Conservation (phyloP, 2,888 invertebrate species). For the Drosophila antonietae region DNA sequence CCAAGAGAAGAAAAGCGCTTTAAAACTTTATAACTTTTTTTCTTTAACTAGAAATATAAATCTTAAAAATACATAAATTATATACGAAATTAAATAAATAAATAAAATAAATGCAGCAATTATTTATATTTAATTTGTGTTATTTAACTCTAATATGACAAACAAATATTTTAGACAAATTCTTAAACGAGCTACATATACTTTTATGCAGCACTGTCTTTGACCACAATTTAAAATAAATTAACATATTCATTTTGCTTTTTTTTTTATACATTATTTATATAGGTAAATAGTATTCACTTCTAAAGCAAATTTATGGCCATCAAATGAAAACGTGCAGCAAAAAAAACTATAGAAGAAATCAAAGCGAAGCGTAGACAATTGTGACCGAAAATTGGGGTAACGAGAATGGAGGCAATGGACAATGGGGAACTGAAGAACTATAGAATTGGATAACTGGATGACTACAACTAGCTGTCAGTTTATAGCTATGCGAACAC, state of each 20-base stretch:
- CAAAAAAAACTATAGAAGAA: background rate
- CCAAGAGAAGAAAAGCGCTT: background rate
- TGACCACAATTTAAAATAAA: background rate
- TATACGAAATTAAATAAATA: too few relatives aligned
- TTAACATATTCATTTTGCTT: background rate
- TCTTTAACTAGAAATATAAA: too few relatives aligned
- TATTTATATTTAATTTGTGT: too few relatives aligned
- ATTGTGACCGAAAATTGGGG: background rate
- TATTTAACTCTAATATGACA: too few relatives aligned
- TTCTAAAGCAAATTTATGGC: constrained; percentile 1
- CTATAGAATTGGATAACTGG: background rate
- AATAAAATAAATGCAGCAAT: too few relatives aligned
- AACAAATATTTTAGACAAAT: too few relatives aligned
- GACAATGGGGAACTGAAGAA: background rate
- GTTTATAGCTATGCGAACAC: background rate
- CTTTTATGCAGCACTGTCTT: background rate
- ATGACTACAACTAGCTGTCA: constrained; percentile 3
- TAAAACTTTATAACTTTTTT: too few relatives aligned
- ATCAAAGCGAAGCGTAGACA: constrained; percentile 3
- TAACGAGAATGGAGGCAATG: background rate
- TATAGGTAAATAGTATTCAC: background rate
- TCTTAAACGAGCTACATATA: background rate
- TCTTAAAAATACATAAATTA: too few relatives aligned
- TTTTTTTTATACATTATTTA: background rate
- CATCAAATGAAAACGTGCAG: constrained; percentile 14